Evolutionary conservation across 1,140 invertebrate species (phyloP).

Genomic region (Cataglyphis hispanica): DNA sequence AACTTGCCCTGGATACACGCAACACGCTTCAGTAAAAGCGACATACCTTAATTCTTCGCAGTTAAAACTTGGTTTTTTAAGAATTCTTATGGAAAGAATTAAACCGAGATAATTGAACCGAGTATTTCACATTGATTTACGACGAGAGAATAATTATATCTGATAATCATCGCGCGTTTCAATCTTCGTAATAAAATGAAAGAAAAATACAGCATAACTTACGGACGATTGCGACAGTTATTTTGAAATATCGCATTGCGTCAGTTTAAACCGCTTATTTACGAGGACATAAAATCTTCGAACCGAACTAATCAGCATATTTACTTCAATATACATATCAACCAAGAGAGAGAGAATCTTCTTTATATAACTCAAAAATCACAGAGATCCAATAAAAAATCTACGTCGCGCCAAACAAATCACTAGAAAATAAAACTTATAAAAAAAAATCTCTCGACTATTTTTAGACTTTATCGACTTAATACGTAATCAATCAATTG

Average conservation of each 20-base stretch:
- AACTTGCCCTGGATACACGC: neutral
- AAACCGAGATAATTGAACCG: neutral
- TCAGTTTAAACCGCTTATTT: constrained; percentile 20
- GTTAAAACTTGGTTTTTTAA: neutral
- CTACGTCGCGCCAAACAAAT: neutral
- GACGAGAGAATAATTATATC: constrained; percentile 36
- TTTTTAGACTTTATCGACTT: neutral
- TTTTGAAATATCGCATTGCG: constrained; percentile 35
- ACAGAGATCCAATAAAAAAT: constrained; percentile 3
- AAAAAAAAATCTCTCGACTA: neutral
- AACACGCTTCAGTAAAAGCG: neutral
- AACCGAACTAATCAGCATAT: constrained; percentile 45
- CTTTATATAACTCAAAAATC: constrained; percentile 39
- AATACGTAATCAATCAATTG: neutral
- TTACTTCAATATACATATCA: constrained; percentile 31
- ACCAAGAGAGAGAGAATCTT: neutral
- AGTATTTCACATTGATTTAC: constrained; percentile 26
- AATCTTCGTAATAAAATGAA: constrained; percentile 8
- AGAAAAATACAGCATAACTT: constrained; percentile 16
- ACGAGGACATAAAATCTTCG: constrained; percentile 42
- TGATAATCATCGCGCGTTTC: neutral
- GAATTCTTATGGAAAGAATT: neutral
- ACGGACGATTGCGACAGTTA: neutral
- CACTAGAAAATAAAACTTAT: neutral
- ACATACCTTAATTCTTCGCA: neutral